Conservation (phyloP, 2,888 invertebrate genomes). For the Cheilosia variabilis region DNA sequence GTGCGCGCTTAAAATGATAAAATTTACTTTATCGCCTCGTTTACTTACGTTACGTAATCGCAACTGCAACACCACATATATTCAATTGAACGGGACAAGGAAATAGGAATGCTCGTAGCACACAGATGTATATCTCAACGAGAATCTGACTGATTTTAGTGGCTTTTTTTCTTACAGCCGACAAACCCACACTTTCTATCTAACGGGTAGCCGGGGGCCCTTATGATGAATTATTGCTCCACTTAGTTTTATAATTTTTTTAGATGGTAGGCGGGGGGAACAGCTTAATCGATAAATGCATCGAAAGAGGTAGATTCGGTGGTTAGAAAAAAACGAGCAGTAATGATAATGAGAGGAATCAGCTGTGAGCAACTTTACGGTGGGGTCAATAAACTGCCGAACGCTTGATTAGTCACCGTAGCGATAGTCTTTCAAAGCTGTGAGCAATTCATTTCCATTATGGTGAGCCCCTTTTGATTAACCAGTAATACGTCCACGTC, state of each 20-base stretch:
- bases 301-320: not conserved
- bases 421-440: not conserved
- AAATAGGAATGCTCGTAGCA: not conserved
- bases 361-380: not conserved
- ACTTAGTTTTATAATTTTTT: constrained; percentile 2
- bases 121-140: constrained; percentile 2
- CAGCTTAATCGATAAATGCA: constrained; percentile 7
- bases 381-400: constrained; percentile 51
- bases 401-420: constrained; percentile 37
- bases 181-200: not conserved
- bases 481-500: not conserved
- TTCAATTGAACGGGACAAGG: constrained; percentile 12
- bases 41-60: constrained; percentile 41
- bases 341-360: not conserved
- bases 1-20: not conserved
- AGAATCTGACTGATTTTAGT: constrained; percentile 2
- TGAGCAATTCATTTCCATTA: not conserved
- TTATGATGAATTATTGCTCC: constrained; percentile 13
- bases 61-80: constrained; percentile 14
- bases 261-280: not conserved
- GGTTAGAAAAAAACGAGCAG: not conserved
- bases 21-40: constrained; percentile 30
- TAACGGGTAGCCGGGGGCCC: not conserved
- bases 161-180: not conserved
- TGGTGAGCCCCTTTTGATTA: not conserved